Evolutionary conservation across 2,888 invertebrate genomes (phyloP), one percentile per base, ranked within the genome.

Genomic region (Eupithecia vulgata): DNA sequence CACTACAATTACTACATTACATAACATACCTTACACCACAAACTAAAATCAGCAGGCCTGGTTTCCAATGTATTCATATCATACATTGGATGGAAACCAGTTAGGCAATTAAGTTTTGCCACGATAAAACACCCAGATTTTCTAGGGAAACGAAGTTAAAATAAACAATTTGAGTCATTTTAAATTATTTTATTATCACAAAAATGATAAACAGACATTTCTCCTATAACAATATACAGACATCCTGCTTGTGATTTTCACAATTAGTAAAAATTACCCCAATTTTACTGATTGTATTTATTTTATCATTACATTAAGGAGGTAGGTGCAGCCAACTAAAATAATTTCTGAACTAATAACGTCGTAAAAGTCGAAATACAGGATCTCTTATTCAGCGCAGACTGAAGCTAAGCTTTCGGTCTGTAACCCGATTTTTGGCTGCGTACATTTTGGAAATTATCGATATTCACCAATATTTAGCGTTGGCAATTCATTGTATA

Each of bases 101-200:
- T 37, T 37, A 6, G 37, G 37, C 37, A 37, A 37, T 37, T 7
- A 7, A 37, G 37, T 37, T 37, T 37, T 7, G 37, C 7, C 7
- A 8, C 7, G 8, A 7, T 5, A 7, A 37, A 37, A 37, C 37
- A 6, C 37, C 37, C n/a, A 35, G 10, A 57, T 13, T 52, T 12
- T 59, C 21, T 30, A 61, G 17, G 61, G 8, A 17, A 6, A 30
- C 1, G 17, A 2, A 35, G 37, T 12, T 17, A 64, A n/a, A 4
- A 62, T 35, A 37, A 37, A 62, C 17, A 64, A 40, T 0, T 21
- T 5, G 5, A n/a, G n/a, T 65, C 25, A 40, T 42, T 75, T 72
- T 82, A 87, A 85, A 81, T 79, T 81, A 69, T 84, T 87, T 87
- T 85, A 88, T 84, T 88, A 88, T 88, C 88, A 88, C 86, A 87